Base-by-base conservation (phyloP, 2,888 invertebrate species). In the Pseudococcus jackbeardsleyi region DNA sequence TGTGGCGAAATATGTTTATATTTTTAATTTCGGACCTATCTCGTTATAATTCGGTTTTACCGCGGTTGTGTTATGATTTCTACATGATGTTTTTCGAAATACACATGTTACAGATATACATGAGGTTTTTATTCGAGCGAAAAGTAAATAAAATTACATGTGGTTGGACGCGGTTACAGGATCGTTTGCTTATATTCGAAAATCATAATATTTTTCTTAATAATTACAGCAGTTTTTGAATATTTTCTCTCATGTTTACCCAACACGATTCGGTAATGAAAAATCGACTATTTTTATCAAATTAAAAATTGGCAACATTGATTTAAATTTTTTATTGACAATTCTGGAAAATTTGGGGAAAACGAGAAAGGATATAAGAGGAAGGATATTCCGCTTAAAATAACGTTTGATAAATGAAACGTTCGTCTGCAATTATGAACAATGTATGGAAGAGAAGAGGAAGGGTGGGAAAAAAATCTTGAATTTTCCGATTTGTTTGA, bases 21-120 rank as follows among this genome's bases (percentile, higher is more conserved):
- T 42, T 50, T 50, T 50, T 12, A 33, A 11, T 50, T 50, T 50
- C 11, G 15, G 48, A 22, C 19, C 12, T 22, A 19, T 19, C 22
- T 22, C 11, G 64, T 22, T 22, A 64, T 64, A 64, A 64, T 64
- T 64, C 64, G 64, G 64, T 64, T 64, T 64, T 64, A 64, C 64
- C 1, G 54, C 15, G 15, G 11, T n/a, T 19, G 9, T 22, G 64
- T 64, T 64, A 3, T 64, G 19, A 11, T 64, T 19, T 64, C 64
- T 0, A 64, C 19, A 22, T 22, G 22, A 22, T 54, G n/a, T 54
- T 8, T 22, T 59, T 59, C 50, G 11, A 50, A 50, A 50, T 9
- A 48, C 15, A 15, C 8, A 50, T 42, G 7, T 33, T 33, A 33
- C 26, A 33, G 26, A 33, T 50, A 50, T 50, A 50, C 48, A 50